These are phyloP conservation scores for Rallus limicola DNA, from an alignment of 2,113 vertebrate species.

Conservation along the genomic window DNA sequence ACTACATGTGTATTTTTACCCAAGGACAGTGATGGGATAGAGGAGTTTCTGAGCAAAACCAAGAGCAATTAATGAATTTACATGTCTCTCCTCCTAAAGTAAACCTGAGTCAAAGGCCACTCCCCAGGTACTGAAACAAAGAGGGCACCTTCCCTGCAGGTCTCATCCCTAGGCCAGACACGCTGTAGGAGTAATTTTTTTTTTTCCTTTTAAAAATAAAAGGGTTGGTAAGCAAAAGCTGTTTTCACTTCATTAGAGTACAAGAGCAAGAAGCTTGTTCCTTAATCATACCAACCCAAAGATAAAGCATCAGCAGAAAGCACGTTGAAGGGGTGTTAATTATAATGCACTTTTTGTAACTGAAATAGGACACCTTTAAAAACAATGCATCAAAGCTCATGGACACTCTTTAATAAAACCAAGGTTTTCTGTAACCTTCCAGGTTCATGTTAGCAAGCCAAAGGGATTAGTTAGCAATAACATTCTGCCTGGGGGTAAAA, in stretches of 20 bases:
- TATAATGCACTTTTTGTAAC: neutral
- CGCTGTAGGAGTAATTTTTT: neutral
- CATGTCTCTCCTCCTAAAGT: neutral
- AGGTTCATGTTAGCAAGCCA: neutral
- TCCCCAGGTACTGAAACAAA: neutral
- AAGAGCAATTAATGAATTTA: neutral
- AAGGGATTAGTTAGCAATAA: neutral
- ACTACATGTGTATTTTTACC: neutral
- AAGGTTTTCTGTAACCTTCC: neutral
- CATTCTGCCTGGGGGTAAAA: neutral
- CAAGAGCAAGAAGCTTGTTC: neutral
- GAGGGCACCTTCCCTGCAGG: neutral
- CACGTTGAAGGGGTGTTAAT: neutral
- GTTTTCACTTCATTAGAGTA: neutral
- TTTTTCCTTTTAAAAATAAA: neutral
- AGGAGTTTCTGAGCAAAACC: neutral
- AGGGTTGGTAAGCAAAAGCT: neutral
- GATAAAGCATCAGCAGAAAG: neutral
- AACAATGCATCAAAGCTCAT: neutral
- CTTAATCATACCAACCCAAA: neutral
- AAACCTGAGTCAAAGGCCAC: neutral
- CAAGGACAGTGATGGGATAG: neutral
- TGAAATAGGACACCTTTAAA: neutral
- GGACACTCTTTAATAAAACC: neutral
- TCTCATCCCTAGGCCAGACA: neutral